A percentile compares a stretch with the other conserved stretches of the same genome.
Conservation (phyloP, 2,797 vertebrate genomes). For the Mormyrops boulengeri region DNA sequence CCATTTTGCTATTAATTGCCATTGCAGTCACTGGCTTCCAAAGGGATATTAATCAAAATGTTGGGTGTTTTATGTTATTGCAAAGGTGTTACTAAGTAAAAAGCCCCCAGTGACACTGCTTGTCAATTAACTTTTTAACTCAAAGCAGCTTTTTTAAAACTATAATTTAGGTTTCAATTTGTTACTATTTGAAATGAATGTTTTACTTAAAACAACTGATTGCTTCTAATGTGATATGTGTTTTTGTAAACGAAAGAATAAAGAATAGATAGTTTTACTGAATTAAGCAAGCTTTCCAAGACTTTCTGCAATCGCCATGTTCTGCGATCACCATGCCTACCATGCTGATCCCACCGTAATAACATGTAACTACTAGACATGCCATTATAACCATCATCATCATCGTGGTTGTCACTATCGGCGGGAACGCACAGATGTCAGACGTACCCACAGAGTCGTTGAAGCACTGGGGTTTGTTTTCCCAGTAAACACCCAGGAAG, state of each 20-base stretch:
- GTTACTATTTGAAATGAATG: not conserved
- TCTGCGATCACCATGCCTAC: too few relatives aligned
- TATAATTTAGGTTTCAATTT: not conserved
- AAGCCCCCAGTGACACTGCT: not conserved
- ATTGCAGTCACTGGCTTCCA: not conserved
- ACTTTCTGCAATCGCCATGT: not conserved
- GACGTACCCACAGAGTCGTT: constrained; percentile 55
- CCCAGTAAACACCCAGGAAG: constrained; percentile 64
- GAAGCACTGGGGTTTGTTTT: constrained; percentile 61
- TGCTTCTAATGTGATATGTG: not conserved
- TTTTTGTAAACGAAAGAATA: not conserved
- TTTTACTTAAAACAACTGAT: not conserved
- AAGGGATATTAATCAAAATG: not conserved
- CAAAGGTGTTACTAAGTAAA: not conserved
- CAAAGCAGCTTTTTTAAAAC: not conserved
- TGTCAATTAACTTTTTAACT: not conserved
- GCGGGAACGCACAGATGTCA: not conserved
- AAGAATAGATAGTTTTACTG: not conserved
- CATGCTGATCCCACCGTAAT: not conserved
- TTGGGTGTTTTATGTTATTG: not conserved
- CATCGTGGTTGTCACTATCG: not conserved
- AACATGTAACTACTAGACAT: not conserved
- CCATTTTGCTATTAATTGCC: not conserved
- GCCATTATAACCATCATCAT: not conserved
- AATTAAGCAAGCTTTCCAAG: not conserved